A percentile compares a stretch with the other conserved stretches of the same genome.
These are phyloP conservation scores for Julus scandinavius DNA, from an alignment of 2,888 invertebrate species.

Conservation along the genomic window DNA sequence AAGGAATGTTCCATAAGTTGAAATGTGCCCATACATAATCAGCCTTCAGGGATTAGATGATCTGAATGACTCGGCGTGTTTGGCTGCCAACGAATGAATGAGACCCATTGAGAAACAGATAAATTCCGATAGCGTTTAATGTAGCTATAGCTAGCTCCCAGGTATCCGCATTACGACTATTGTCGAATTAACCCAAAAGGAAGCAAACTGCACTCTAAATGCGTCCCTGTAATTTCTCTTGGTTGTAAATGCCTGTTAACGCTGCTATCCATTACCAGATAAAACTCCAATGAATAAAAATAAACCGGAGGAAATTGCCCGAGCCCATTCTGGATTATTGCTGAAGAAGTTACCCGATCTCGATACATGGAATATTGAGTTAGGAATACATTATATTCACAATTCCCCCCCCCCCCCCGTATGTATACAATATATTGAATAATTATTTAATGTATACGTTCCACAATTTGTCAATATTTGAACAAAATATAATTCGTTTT, in stretches of 20 bases:
- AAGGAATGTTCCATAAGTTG: neutral
- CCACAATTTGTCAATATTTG: no score
- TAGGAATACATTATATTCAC: no score
- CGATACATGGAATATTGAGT: neutral
- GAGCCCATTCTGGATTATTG: neutral
- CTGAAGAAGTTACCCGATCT: neutral
- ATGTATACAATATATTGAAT: no score
- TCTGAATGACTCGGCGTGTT: neutral
- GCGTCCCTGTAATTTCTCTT: neutral
- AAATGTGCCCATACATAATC: constrained; percentile 37
- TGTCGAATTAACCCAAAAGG: neutral
- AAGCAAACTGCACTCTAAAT: neutral
- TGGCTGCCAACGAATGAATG: neutral
- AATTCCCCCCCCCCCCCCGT: no score
- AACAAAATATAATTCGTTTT: no score
- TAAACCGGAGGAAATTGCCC: neutral
- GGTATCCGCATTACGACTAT: neutral
- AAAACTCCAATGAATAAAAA: neutral
- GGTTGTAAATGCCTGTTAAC: neutral
- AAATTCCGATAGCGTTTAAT: neutral
- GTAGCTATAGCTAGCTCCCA: neutral
- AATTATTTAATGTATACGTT: no score
- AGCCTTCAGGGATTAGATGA: constrained; percentile 25
- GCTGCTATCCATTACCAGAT: neutral
- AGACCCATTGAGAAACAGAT: neutral